Conservation (phyloP, 2,888 invertebrate species). For the Phyto melanocephala region DNA sequence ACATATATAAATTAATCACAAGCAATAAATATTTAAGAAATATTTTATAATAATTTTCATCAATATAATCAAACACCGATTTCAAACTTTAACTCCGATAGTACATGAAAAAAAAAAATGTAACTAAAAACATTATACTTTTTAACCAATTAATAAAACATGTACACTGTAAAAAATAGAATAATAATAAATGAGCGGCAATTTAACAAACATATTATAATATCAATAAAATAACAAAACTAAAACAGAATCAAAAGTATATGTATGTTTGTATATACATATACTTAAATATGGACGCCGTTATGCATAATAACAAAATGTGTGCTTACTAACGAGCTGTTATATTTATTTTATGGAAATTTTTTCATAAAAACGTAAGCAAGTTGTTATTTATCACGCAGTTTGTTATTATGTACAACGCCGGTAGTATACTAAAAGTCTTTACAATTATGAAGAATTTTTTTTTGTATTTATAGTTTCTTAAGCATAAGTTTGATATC, state of each 20-base stretch:
- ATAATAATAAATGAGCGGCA: not conserved
- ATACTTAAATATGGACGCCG: too few species aligned
- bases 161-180: not conserved
- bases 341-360: too few species aligned
- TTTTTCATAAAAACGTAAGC: too few species aligned
- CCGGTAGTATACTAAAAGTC: too few species aligned
- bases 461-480: slow-evolving; percentile 38
- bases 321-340: too few species aligned
- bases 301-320: not conserved
- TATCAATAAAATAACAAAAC: slow-evolving; percentile 15
- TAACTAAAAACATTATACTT: not conserved
- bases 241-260: not conserved
- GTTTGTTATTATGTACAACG: too few species aligned
- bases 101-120: not conserved
- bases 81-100: not conserved
- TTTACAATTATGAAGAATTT: too few species aligned
- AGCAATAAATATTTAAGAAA: too few species aligned
- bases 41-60: too few species aligned
- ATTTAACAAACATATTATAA: not conserved
- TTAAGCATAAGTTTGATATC: slow-evolving; percentile 67
- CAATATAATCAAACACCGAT: not conserved
- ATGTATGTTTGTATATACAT: too few species aligned
- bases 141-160: not conserved
- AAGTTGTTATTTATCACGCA: too few species aligned
- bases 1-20: slow-evolving; percentile 44